These are phyloP conservation scores for Megathymus violae DNA, from an alignment of 1,140 invertebrate genomes.

Conservation along the genomic window DNA sequence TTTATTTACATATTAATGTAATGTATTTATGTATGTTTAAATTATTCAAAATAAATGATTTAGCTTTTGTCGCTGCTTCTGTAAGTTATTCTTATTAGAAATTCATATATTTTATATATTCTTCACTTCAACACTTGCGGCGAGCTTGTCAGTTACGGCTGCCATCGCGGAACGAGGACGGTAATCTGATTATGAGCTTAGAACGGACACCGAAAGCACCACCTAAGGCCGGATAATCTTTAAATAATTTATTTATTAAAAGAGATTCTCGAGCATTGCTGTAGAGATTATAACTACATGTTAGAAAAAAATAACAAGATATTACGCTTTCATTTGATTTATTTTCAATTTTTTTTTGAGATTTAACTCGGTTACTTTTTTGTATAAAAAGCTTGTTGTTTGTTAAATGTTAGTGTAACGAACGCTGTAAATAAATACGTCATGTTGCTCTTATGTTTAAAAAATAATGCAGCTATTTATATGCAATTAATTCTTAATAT, in stretches of 20 bases:
- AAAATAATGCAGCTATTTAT: too few species aligned
- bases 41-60: background rate
- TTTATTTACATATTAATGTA: too few species aligned
- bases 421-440: too few species aligned
- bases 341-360: background rate
- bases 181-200: conserved; percentile 28
- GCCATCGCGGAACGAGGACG: conserved; percentile 13
- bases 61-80: background rate
- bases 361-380: too few species aligned
- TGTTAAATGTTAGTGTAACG: too few species aligned
- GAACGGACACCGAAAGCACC: conserved; percentile 15
- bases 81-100: background rate
- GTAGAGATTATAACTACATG: background rate
- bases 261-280: background rate
- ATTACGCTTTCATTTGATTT: background rate
- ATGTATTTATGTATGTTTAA: too few species aligned
- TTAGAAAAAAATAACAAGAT: background rate
- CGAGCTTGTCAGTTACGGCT: conserved; percentile 9
- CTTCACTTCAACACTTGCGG: conserved; percentile 7
- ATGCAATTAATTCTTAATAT: too few species aligned
- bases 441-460: too few species aligned
- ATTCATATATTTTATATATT: background rate
- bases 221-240: conserved; percentile 1
- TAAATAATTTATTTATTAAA: conserved; percentile 10
- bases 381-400: too few species aligned